A percentile compares a stretch with the other conserved stretches of the same genome.
Evolutionary conservation across 2,797 vertebrate genomes (phyloP).

Genomic region (Gymnoscopelus braueri): DNA sequence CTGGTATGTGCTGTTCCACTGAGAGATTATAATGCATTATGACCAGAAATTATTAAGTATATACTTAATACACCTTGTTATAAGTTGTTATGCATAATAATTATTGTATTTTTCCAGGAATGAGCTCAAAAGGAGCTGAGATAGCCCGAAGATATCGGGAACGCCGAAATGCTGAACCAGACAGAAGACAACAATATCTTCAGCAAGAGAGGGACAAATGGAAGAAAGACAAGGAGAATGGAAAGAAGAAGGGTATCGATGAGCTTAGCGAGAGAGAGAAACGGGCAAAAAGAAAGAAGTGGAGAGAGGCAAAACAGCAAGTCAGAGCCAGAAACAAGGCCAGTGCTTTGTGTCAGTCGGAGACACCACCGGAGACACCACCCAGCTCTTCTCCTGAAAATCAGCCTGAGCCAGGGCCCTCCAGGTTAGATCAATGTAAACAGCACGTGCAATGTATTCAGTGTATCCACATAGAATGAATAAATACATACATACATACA

Average conservation of each 20-base stretch:
- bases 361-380: too few species aligned
- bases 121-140: constrained; percentile 4
- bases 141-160: constrained; percentile 5
- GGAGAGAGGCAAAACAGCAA: too few species aligned
- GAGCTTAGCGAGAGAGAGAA: constrained; percentile 10
- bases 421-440: neutral
- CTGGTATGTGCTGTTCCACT: too few species aligned
- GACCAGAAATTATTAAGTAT: too few species aligned
- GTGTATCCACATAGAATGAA: too few species aligned
- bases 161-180: constrained; percentile 12
- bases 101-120: neutral
- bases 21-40: too few species aligned
- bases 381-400: neutral
- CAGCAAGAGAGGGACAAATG: constrained; percentile 9
- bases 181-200: constrained; percentile 2
- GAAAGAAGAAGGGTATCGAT: constrained; percentile 11
- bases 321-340: too few species aligned
- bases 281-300: neutral
- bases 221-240: constrained; percentile 1
- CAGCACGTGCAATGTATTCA: too few species aligned
- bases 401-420: neutral
- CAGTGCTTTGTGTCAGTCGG: too few species aligned
- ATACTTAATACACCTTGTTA: neutral
- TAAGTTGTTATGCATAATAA: too few species aligned
- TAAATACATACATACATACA: too few species aligned